Conservation (phyloP, 2,113 vertebrate genomes). For the Tauraco erythrolophus region DNA sequence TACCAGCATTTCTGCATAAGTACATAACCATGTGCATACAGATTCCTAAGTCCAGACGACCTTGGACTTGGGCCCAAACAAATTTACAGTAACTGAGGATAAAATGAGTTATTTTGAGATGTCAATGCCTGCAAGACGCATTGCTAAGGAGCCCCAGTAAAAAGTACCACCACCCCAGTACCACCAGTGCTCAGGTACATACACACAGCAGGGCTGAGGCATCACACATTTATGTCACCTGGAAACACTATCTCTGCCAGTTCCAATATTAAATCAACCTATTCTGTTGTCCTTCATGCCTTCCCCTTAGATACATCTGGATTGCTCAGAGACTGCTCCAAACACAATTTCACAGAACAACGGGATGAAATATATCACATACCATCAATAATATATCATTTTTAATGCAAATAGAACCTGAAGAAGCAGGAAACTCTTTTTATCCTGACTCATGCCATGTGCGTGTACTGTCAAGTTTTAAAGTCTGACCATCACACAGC, state of each 20-base stretch:
- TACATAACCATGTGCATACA: accelerated
- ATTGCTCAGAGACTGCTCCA: background rate
- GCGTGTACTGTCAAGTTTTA: background rate
- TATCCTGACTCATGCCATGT: background rate
- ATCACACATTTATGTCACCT: background rate
- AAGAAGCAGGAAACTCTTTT: background rate
- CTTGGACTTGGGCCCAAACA: background rate
- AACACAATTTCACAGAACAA: background rate
- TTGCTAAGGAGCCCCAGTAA: accelerated
- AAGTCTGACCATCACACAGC: background rate
- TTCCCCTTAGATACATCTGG: background rate
- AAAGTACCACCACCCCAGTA: background rate
- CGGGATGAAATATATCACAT: background rate
- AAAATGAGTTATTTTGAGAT: background rate
- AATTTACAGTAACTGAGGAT: background rate
- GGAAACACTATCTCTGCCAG: background rate
- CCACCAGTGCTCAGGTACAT: background rate
- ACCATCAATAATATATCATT: background rate
- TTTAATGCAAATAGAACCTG: background rate
- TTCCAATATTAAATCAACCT: background rate
- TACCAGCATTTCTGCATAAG: background rate
- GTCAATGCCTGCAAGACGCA: background rate
- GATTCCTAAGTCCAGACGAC: background rate
- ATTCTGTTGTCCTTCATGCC: background rate
- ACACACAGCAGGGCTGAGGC: background rate